phyloP scores from a whole-genome alignment of 2,888 invertebrate species.

The Rhopalosiphum nymphaeae region DNA sequence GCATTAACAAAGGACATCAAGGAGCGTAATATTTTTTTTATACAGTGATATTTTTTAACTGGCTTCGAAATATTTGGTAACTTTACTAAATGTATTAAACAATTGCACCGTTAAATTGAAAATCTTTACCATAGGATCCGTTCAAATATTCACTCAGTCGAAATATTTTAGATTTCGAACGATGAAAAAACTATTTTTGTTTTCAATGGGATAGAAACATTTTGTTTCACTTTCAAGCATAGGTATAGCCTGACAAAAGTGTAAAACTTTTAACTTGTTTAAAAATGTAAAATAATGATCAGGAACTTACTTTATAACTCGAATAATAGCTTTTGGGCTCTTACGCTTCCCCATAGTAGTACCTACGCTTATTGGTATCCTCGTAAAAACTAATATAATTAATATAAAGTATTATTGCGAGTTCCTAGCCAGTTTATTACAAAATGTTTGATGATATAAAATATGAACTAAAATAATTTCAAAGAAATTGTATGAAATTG shows the following conservation, averaged over 20 bases:
- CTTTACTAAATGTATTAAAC: background rate
- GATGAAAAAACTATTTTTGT: background rate
- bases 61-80: background rate
- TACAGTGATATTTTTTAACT: background rate
- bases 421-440: background rate
- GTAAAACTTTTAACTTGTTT: background rate
- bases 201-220: background rate
- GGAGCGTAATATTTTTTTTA: background rate
- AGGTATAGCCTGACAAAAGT: background rate
- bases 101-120: background rate
- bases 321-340: background rate
- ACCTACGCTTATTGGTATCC: background rate
- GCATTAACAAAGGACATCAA: background rate
- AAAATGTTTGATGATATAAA: background rate
- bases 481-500: background rate
- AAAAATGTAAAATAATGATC: background rate
- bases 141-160: background rate
- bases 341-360: background rate
- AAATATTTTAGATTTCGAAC: slow-evolving; percentile 4
- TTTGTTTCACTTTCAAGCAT: background rate
- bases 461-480: slow-evolving; percentile 8
- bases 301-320: background rate
- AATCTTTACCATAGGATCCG: background rate
- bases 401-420: background rate
- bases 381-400: background rate